These are phyloP conservation scores for Oryzias curvinotus DNA, from an alignment of 2,113 vertebrate genomes.

Conservation along the genomic window DNA sequence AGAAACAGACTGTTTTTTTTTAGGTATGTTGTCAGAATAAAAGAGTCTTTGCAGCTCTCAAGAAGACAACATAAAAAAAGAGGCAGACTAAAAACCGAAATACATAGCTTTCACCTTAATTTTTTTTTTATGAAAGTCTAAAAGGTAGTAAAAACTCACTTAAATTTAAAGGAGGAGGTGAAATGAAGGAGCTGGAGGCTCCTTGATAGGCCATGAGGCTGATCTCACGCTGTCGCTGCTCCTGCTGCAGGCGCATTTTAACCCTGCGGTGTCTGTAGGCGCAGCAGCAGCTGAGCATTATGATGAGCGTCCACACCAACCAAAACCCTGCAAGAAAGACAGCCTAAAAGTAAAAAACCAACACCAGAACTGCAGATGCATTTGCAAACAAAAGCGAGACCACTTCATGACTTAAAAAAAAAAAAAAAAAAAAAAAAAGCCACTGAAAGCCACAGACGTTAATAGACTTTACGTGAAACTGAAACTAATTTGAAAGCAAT, in stretches of 20 bases:
- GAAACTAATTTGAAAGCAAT: slow-evolving; percentile 6
- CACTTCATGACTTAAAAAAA: background rate
- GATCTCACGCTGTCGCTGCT: slow-evolving; percentile 84
- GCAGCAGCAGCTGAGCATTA: slow-evolving; percentile 86
- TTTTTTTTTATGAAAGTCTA: background rate
- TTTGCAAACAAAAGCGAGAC: background rate
- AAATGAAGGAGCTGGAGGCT: slow-evolving; percentile 78
- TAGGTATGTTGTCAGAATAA: too few species aligned
- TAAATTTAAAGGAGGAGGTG: slow-evolving; percentile 77
- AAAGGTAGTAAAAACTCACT: slow-evolving; percentile 64
- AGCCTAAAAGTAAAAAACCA: background rate
- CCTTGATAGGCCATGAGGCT: slow-evolving; percentile 86
- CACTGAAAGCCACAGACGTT: background rate
- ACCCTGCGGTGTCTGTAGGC: slow-evolving; percentile 83
- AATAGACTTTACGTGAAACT: background rate
- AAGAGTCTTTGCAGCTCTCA: too few species aligned
- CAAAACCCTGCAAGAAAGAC: slow-evolving; percentile 79
- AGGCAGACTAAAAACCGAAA: background rate
- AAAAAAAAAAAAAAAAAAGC: background rate
- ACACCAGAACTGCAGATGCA: background rate
- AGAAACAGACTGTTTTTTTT: too few species aligned
- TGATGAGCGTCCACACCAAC: slow-evolving; percentile 85
- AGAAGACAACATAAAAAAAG: background rate
- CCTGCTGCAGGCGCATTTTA: slow-evolving; percentile 84
- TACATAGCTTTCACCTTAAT: background rate